Percentiles rank a stretch among this genome's conserved stretches.
Evolutionary conservation across 2,113 vertebrate genomes (phyloP).

Genomic region (Lonchura striata): DNA sequence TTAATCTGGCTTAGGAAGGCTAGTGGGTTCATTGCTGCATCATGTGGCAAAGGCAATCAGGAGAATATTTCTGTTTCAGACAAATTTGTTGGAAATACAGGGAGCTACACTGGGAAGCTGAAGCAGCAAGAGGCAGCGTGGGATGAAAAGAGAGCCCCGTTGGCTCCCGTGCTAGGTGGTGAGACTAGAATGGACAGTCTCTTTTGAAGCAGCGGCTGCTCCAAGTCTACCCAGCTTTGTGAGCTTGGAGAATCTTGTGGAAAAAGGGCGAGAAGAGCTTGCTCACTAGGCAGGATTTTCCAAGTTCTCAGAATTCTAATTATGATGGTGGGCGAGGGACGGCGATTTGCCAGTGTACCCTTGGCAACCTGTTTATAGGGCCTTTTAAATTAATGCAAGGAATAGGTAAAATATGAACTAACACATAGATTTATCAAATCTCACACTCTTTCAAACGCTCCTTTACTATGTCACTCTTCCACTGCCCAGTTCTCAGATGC

Average conservation of each 20-base stretch:
- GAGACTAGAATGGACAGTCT: background rate
- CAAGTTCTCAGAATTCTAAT: conserved; percentile 63
- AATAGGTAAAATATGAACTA: conserved; percentile 56
- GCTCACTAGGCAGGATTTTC: conserved; percentile 38
- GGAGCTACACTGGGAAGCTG: background rate
- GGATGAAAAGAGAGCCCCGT: background rate
- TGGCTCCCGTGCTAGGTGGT: background rate
- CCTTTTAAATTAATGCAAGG: conserved; percentile 54
- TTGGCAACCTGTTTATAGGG: conserved; percentile 48
- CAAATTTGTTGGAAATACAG: background rate
- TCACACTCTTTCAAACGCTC: background rate
- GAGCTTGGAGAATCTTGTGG: conserved; percentile 51
- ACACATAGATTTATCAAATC: background rate
- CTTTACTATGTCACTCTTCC: background rate
- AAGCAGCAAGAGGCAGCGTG: background rate
- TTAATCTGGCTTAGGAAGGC: background rate
- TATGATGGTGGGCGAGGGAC: conserved; percentile 52
- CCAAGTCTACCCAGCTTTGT: conserved; percentile 28
- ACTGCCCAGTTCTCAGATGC: background rate
- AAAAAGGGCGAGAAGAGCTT: conserved; percentile 17
- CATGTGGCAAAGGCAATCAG: fast-evolving
- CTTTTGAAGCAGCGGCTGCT: conserved; percentile 29
- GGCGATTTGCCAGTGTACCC: conserved; percentile 43
- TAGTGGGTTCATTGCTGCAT: background rate
- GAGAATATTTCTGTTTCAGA: background rate